Base-by-base conservation (phyloP, 2,797 vertebrate genomes). In the Tinamus major region DNA sequence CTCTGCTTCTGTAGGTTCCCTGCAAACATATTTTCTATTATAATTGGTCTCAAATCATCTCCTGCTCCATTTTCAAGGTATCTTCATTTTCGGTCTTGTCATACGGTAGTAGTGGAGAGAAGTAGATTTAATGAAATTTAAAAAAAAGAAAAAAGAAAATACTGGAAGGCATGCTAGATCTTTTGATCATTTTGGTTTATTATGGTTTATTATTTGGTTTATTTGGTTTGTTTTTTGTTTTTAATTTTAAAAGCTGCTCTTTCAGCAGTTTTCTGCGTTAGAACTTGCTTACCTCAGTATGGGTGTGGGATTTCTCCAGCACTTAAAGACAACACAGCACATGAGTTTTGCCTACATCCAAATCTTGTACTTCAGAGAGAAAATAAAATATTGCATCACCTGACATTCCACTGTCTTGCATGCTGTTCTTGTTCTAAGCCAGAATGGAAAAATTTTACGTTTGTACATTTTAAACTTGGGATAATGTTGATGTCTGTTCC, bases 351-450 rank as follows among this genome's bases (percentile, higher is more conserved):
- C 94, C 89, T 91, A 31, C 89, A 87, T 78, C 78, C 91, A 71
- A 68, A 79, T 35, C 74, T 89, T 79, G 33, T 26, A 65, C 83
- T 90, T 94, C 80, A 59, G 85, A 93, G 79, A 69, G 63, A 77
- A 56, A 82, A 79, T 81, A 79, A 88, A 68, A 86, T 67, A 37
- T 93, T 82, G 93, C 91, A 90, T 71, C 92, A 91, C 48, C 77
- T 94, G 94, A 69, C 79, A 75, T 85, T 84, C 65, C 78, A 93
- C 94, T 88, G 89, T 97, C 94, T 86, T 76, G 97, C 97, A 97
- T 97, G 97, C 96, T 87, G 10, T 75, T 92, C 77, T 89, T 94
- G 81, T 92, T 95, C 51, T 89, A 82, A 94, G 65, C 58, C 69
- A 93, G 93, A 93, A 68, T 46, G 86, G 79, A 48, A 68, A 84